phyloP scores from a whole-genome alignment of 2,797 vertebrate genomes.

The Bradypus variegatus region DNA sequence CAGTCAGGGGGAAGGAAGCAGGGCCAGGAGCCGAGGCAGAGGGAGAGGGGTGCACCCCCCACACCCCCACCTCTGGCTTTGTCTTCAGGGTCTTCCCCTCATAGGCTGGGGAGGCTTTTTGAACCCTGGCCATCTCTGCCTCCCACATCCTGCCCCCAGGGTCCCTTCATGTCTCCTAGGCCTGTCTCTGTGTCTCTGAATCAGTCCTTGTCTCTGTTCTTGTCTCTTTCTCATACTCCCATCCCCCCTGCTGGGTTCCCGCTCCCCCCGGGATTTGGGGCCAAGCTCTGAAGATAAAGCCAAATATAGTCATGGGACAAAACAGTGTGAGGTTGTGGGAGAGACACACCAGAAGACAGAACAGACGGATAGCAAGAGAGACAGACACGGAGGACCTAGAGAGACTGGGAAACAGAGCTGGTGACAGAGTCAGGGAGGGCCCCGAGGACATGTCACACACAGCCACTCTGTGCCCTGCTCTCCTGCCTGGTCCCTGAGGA shows the following conservation, averaged over 20 bases:
- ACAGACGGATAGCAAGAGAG: neutral
- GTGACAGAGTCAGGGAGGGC: neutral
- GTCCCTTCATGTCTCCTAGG: neutral
- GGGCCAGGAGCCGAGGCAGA: neutral
- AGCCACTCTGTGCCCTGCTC: neutral
- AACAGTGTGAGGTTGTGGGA: neutral
- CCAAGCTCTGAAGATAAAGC: conserved; percentile 41
- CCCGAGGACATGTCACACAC: neutral
- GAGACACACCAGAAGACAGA: neutral
- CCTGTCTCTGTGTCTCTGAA: conserved; percentile 12
- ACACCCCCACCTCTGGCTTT: neutral
- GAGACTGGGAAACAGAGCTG: neutral
- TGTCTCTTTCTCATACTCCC: conserved; percentile 19
- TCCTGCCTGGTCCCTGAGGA: neutral
- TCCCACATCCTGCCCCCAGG: neutral
- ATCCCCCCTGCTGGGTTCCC: neutral
- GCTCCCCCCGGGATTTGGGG: conserved; percentile 4
- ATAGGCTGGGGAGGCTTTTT: neutral
- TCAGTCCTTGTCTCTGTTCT: neutral
- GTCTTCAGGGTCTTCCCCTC: neutral
- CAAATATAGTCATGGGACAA: conserved; percentile 48
- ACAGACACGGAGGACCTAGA: neutral
- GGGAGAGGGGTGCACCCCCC: neutral
- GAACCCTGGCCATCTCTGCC: neutral
- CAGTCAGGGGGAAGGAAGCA: neutral